Conservation (phyloP, 1,140 invertebrate genomes). For the Brachionus manjavacas region DNA sequence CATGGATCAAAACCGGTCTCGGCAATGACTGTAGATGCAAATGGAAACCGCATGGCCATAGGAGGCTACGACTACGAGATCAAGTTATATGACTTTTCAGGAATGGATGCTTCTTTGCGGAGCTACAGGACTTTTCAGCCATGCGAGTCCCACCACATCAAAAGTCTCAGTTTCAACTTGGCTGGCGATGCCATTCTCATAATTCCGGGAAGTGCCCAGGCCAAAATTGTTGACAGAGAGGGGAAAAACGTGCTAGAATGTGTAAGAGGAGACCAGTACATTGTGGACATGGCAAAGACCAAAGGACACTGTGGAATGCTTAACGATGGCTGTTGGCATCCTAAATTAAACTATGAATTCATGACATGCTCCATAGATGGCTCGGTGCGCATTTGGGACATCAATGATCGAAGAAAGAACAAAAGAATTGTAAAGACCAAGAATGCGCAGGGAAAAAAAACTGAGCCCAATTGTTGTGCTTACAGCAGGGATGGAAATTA, state of each 20-base stretch:
- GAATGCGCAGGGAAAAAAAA: constrained; percentile 78
- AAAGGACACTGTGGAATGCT: constrained; percentile 90
- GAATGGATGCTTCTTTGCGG: constrained; percentile 84
- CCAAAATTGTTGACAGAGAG: constrained; percentile 90
- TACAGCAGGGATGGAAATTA: constrained; percentile 77
- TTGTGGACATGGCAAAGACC: constrained; percentile 84
- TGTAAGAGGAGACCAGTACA: constrained; percentile 90
- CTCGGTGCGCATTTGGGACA: constrained; percentile 48
- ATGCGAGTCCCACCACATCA: constrained; percentile 88
- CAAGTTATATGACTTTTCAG: constrained; percentile 94
- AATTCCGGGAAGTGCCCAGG: constrained; percentile 75
- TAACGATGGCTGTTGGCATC: constrained; percentile 88
- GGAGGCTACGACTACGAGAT: constrained; percentile 88
- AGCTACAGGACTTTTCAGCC: constrained; percentile 86
- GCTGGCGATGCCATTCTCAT: constrained; percentile 91
- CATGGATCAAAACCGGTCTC: constrained; percentile 57
- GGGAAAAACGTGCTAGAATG: constrained; percentile 92
- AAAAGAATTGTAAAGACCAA: constrained; percentile 82
- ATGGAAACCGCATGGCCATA: constrained; percentile 82
- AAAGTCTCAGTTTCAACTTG: constrained; percentile 78
- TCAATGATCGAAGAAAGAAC: constrained; percentile 63
- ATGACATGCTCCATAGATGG: constrained; percentile 85
- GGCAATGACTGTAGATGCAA: constrained; percentile 80
- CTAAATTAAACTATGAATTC: constrained; percentile 82
- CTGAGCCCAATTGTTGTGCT: constrained; percentile 69